Percentiles rank a stretch among this genome's conserved stretches.
Conservation (phyloP, 2,797 vertebrate species). For the Poeciliopsis presidionis region DNA sequence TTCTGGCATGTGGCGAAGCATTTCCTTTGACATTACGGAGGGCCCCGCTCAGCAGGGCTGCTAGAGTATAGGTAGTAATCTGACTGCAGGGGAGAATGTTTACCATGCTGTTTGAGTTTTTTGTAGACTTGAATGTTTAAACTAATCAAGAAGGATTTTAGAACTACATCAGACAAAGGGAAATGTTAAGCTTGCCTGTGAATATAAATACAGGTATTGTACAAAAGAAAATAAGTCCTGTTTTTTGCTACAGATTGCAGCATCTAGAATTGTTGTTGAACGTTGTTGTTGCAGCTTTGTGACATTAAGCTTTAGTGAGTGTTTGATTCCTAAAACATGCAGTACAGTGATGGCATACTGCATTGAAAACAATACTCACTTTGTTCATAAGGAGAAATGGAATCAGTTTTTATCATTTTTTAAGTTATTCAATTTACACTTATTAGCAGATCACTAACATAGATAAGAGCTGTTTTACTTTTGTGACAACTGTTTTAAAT, state of each 20-base stretch:
- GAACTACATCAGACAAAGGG: background rate
- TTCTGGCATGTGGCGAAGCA: slow-evolving; percentile 74
- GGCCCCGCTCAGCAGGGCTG: slow-evolving; percentile 57
- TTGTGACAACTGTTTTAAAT: slow-evolving; percentile 20
- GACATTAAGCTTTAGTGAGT: background rate
- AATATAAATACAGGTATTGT: background rate
- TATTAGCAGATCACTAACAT: slow-evolving; percentile 53
- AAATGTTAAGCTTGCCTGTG: background rate
- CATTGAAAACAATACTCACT: slow-evolving; percentile 2
- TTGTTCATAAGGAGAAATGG: slow-evolving; percentile 35
- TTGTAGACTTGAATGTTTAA: slow-evolving; percentile 52
- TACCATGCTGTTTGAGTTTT: slow-evolving; percentile 46
- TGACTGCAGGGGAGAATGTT: slow-evolving; percentile 60
- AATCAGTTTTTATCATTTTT: slow-evolving; percentile 20
- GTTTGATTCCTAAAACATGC: slow-evolving; percentile 8
- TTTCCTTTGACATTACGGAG: slow-evolving; percentile 72
- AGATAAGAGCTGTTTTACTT: slow-evolving; percentile 45
- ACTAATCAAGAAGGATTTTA: slow-evolving; percentile 9
- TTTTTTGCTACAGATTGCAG: background rate
- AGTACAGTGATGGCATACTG: background rate
- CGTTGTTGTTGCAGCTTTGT: background rate
- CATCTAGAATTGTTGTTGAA: background rate
- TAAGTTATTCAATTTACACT: slow-evolving; percentile 52
- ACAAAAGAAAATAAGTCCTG: background rate
- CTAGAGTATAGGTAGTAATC: slow-evolving; percentile 62